Percentiles rank a stretch among this genome's conserved stretches.
Conservation (phyloP, 2,888 invertebrate species). For the Thera obeliscata region DNA sequence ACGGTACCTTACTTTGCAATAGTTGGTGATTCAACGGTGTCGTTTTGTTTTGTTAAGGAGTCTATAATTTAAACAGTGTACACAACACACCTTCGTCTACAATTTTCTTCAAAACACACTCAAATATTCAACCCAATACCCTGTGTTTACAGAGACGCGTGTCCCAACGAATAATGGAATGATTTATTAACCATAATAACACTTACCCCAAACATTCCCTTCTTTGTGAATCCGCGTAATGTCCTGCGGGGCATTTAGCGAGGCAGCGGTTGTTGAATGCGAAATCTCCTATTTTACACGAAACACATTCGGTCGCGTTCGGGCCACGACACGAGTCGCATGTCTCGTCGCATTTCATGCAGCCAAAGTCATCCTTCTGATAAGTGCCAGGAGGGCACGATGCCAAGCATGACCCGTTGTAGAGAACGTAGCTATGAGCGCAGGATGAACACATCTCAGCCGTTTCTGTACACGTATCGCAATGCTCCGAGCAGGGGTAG, state of each 20-base stretch:
- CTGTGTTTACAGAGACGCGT: slow-evolving; percentile 37
- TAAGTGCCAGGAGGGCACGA: slow-evolving; percentile 93
- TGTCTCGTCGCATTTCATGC: slow-evolving; percentile 90
- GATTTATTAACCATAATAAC: slow-evolving; percentile 55
- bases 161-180: slow-evolving; percentile 30
- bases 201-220: slow-evolving; percentile 89
- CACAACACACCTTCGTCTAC: neutral
- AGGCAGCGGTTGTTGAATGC: slow-evolving; percentile 89
- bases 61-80: neutral
- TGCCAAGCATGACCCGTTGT: slow-evolving; percentile 93
- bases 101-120: slow-evolving; percentile 14
- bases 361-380: slow-evolving; percentile 94
- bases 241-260: slow-evolving; percentile 88
- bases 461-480: slow-evolving; percentile 92
- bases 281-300: slow-evolving; percentile 89
- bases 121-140: slow-evolving; percentile 28
- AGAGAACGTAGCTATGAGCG: slow-evolving; percentile 93
- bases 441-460: slow-evolving; percentile 94
- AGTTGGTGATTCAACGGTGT: too few relatives aligned
- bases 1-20: too few relatives aligned
- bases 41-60: too few relatives aligned
- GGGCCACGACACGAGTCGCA: slow-evolving; percentile 94
- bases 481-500: slow-evolving; percentile 93
- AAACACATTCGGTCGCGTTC: slow-evolving; percentile 90
- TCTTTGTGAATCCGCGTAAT: slow-evolving; percentile 90